Evolutionary conservation across 2,113 vertebrate species (phyloP), one percentile per base, ranked within the genome.

Genomic region (Gallinago undulata): DNA sequence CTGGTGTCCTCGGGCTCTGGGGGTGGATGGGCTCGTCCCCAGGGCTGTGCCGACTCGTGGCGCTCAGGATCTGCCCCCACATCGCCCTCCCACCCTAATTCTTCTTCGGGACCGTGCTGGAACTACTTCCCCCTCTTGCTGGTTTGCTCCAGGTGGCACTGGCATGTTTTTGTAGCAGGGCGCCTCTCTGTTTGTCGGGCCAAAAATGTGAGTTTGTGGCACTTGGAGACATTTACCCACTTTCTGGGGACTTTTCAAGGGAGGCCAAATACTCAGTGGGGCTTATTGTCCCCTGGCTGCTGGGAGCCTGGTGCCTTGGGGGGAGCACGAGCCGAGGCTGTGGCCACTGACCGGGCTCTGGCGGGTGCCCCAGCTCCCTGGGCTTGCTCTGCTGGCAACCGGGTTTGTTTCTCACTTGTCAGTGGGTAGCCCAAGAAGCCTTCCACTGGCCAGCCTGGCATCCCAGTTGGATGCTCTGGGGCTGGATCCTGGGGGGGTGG

Each of bases 1-100:
- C 9, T 1, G 1, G 27, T 4, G 31, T 5, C 48, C 63, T 22
- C 43, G 0, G 3, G 51, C 35, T 37, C 28, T 2, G 1, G 11
- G 45, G 2, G 4, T 0, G 4, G 30, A 3, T 10, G n/a, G 45
- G 68, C 75, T 47, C 0, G 2, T 43, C 37, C 27, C 55, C 2
- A 16, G 16, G 41, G 72, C 62, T n/a, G 24, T 3, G 2, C 41
- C 3, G 2, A 19, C 31, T 22, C 9, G 5, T 62, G 35, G 57
- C 0, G 1, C 87, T n/a, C 45, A 1, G 45, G 18, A 11, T 5
- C 63, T 48, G 63, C 4, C 53, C 31, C 13, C 17, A 19, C 33
- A 6, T 1, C 43, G 16, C 41, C 50, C 17, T 17, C 41, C 67
- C 76, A 13, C n/a, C 12, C 0, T 1, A 17, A 11, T 8, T 21